Evolutionary conservation across 2,113 vertebrate genomes (phyloP), one percentile per base, ranked within the genome.

Genomic region (Indri indri): DNA sequence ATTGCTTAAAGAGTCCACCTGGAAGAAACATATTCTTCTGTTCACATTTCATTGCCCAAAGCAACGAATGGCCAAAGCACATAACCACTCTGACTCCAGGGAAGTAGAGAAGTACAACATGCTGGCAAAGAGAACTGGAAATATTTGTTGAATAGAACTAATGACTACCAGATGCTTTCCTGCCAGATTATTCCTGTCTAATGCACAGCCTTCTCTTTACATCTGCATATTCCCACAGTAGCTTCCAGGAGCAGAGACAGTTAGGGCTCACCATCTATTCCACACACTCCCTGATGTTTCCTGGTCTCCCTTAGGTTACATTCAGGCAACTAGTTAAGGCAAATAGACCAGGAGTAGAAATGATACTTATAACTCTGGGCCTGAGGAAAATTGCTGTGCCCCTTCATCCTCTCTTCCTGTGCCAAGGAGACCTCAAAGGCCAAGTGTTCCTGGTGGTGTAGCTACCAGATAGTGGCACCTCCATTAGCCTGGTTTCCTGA

Each of bases 1-100:
- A 87, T 27, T 61, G 66, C 52, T 88, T 59, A 57, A 84, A 54
- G 47, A 89, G 52, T 45, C 27, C n/a, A 59, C 50, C 70, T 74
- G 45, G 82, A 85, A 71, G 63, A 95, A 94, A 96, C 61, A 84
- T 59, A 61, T 45, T 79, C 7, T 92, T 95, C 85, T 91, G 47
- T 76, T 95, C 86, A 88, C 66, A 77, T 93, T 93, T 92, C 61
- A 88, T 82, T 96, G 45, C 45, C 84, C 87, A 77, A 85, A 71
- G 79, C 34, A 87, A 86, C n/a, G 27, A 91, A 88, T 59, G 54
- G 8, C 52, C 50, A 54, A 79, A 86, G 70, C 25, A 81, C 42
- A 73, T 25, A 18, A 85, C 16, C 18, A 71, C 23, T 91, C 14
- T 4, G 50, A 80, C 59, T 77, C 70, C 59, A 89, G 83, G 70